Evolutionary conservation across 1,140 invertebrate genomes (phyloP).

Genomic region (Sitobion miscanthi): DNA sequence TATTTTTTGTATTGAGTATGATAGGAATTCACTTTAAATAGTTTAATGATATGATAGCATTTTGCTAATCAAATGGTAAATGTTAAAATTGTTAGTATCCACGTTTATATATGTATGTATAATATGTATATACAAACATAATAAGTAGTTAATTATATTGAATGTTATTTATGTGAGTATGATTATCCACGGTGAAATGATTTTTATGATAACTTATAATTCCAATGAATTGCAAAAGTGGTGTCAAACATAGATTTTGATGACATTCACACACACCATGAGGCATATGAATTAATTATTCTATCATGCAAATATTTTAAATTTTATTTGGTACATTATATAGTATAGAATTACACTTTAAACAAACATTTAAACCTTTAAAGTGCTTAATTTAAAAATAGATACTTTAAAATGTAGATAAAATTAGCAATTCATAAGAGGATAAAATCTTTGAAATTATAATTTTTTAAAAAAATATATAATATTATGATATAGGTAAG

Average conservation of each 20-base stretch:
- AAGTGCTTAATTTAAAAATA: not conserved
- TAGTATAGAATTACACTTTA: not conserved
- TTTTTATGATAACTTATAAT: conserved; percentile 10
- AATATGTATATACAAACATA: not conserved
- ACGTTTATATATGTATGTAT: not conserved
- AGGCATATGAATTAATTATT: not conserved
- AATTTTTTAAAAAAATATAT: no score
- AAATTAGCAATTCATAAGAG: no score
- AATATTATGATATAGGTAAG: no score
- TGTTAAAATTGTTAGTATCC: not conserved
- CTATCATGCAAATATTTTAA: not conserved
- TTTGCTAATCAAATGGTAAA: not conserved
- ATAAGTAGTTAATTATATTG: not conserved
- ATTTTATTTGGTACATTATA: not conserved
- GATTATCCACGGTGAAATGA: not conserved
- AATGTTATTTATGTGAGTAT: not conserved
- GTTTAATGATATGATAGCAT: not conserved
- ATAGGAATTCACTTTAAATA: not conserved
- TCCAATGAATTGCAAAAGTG: not conserved
- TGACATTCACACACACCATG: not conserved
- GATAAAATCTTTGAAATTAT: not conserved
- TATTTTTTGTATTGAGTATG: not conserved
- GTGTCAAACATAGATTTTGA: not conserved
- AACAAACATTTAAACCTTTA: not conserved
- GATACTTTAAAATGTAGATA: no score